Conservation (phyloP, 2,888 invertebrate genomes). For the Macrosiphum euphorbiae region DNA sequence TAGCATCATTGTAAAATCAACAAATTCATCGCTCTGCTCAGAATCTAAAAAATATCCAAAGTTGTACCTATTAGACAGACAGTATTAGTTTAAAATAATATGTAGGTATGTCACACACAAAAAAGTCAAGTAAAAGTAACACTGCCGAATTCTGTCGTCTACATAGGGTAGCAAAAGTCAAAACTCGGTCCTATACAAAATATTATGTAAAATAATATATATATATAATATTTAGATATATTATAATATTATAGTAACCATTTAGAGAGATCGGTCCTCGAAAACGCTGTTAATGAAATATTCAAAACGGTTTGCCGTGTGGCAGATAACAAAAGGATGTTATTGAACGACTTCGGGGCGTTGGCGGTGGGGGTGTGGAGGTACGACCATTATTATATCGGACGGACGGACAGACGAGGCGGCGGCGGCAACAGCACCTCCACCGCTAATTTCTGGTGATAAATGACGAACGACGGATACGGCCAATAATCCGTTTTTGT, state of each 20-base stretch:
- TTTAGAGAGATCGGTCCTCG: neutral
- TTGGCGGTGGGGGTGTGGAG: neutral
- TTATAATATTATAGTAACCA: neutral
- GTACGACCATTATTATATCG: neutral
- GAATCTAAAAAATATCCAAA: neutral
- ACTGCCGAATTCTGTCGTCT: neutral
- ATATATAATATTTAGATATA: neutral
- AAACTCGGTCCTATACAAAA: neutral
- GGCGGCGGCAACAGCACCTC: neutral
- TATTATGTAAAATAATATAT: neutral
- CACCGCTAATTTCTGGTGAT: conserved; percentile 43
- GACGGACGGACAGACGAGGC: neutral
- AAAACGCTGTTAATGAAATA: conserved; percentile 48
- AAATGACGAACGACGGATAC: conserved; percentile 58
- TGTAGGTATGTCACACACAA: neutral
- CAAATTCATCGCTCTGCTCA: neutral
- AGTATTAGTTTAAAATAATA: neutral
- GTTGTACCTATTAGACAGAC: too few relatives aligned
- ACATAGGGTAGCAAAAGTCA: neutral
- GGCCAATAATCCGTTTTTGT: conserved; percentile 58
- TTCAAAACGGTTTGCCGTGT: conserved; percentile 34
- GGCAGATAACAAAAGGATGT: conserved; percentile 26
- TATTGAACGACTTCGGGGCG: conserved; percentile 31
- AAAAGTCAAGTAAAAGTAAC: neutral
- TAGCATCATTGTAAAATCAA: neutral